These are phyloP conservation scores for Neoseiulus cucumeris DNA, from an alignment of 1,140 invertebrate genomes.

Conservation along the genomic window DNA sequence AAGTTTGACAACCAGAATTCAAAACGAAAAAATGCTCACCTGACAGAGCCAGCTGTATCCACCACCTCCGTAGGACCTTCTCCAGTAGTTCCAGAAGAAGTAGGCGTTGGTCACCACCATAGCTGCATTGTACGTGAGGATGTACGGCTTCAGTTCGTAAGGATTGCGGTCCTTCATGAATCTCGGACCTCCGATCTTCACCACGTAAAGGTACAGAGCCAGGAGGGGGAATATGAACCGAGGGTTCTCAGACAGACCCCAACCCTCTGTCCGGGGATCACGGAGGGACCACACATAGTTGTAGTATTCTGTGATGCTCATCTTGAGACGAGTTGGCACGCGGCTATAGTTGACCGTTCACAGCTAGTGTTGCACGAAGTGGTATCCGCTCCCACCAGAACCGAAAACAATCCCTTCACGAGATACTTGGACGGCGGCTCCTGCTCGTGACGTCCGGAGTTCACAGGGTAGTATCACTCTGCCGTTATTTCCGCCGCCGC, in stretches of 20 bases:
- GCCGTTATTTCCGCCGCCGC: no score
- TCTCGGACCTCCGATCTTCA: conserved; percentile 23
- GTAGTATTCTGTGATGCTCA: not conserved
- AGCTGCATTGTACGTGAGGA: conserved; percentile 15
- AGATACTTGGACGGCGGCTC: no score
- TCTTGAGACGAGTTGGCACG: not conserved
- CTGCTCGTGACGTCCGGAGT: no score
- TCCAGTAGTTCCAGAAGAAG: conserved; percentile 1
- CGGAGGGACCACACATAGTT: not conserved
- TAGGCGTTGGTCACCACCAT: not conserved
- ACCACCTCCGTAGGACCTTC: not conserved
- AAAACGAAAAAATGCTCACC: not conserved
- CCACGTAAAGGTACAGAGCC: conserved; percentile 17
- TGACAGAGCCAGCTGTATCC: not conserved
- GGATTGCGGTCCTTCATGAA: conserved; percentile 29
- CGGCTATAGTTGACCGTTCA: no score
- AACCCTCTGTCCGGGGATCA: not conserved
- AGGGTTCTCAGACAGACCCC: not conserved
- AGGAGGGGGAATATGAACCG: conserved; percentile 1
- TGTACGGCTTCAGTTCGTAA: conserved; percentile 24
- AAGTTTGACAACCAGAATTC: no score
- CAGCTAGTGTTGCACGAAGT: no score
- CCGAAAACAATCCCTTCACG: no score
- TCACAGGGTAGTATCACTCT: no score
- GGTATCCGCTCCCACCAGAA: no score